Evolutionary conservation across 2,797 vertebrate species (phyloP).

Genomic region (Acanthiza pusilla): DNA sequence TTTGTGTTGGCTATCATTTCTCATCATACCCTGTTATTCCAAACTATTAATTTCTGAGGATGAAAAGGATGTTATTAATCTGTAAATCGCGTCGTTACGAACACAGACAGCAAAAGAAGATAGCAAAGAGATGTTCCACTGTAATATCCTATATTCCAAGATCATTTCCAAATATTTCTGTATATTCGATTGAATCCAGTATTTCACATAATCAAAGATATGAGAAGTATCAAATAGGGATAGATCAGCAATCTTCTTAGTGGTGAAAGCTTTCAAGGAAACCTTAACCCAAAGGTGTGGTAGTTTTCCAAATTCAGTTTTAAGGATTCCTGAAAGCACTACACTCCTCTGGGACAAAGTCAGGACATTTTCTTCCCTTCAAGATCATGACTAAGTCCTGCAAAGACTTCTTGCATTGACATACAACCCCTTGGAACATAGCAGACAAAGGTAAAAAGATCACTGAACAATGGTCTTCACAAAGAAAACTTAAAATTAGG

Average conservation of each 20-base stretch:
- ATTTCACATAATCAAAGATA: neutral
- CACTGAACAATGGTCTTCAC: neutral
- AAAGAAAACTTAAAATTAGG: neutral
- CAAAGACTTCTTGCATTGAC: neutral
- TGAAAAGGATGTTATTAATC: neutral
- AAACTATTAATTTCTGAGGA: neutral
- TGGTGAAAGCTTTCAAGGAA: neutral
- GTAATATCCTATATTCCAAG: neutral
- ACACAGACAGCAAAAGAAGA: neutral
- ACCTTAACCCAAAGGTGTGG: neutral
- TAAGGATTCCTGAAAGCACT: neutral
- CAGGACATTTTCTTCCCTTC: neutral
- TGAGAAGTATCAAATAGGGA: neutral
- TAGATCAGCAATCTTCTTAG: neutral
- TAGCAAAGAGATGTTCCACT: neutral
- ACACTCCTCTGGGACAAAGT: neutral
- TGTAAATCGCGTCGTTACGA: neutral
- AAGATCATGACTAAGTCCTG: neutral
- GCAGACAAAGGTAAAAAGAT: neutral
- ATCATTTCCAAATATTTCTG: neutral
- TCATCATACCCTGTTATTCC: neutral
- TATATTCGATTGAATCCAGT: neutral
- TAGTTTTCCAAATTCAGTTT: neutral
- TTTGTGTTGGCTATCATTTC: neutral
- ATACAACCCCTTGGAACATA: neutral